Base-by-base conservation (phyloP, 1,140 invertebrate species). In the Euwallacea similis region DNA sequence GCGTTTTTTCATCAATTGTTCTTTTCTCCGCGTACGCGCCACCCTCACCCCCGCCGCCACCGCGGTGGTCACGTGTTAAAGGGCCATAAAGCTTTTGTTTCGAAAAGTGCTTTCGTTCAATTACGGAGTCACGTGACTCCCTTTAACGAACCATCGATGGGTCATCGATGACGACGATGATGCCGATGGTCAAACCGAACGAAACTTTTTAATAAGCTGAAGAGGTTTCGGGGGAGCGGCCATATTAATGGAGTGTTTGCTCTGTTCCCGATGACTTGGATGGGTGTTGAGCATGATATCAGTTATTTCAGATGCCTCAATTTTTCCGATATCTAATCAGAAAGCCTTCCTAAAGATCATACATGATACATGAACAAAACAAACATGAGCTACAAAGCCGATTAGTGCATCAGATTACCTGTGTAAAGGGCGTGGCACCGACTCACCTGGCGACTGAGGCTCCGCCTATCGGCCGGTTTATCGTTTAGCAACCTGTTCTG, bases 401-500 rank as follows among this genome's bases (percentile, higher is more conserved):
- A 10, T 50, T 50, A 13, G 9, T 50, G 60, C 46, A 63, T 64
- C 60, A 7, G 42, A 64, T 70, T 70, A 70, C 68, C 68, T 70
- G 61, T 41, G 60, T 62, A 56, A 42, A 10, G 42, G 68, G 68
- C 60, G 68, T 70, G 68, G 68, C 68, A 8, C 15, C 7, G 7
- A n/a, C 60, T 70, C 68, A 70, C 68, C 68, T 63, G 68, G 68
- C 60, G 60, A 11, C 7, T 42, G 33, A 42, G 47, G 61, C 60
- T 62, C 68, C 68, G 44, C 68, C 68, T 56, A 71, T 60, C 68
- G 54, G 43, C 53, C 8, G 42, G 47, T 60, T 70, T 63, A 70
- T 70, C 60, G 59, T 64, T 73, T 69, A 72, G 66, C 73, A 76
- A 79, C 75, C 77, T 76, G 76, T 78, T 78, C 74, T 73, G 64